These are phyloP conservation scores for Salvelinus sp. DNA, from an alignment of 2,113 vertebrate species.

Conservation along the genomic window DNA sequence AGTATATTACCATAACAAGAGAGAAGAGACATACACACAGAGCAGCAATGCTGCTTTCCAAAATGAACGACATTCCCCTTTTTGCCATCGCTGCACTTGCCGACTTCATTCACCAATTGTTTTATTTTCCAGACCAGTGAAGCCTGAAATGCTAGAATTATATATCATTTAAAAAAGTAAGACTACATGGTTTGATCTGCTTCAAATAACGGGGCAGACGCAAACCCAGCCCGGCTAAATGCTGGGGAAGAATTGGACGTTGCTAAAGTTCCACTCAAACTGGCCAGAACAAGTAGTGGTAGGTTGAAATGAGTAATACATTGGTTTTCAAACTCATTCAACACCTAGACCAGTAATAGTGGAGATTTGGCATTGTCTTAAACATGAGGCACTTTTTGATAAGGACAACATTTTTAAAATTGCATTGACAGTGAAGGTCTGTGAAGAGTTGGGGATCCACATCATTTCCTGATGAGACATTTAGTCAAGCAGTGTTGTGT, in stretches of 20 bases:
- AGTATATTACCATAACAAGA: constrained; percentile 47
- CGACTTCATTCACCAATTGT: constrained; percentile 49
- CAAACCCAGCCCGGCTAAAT: constrained; percentile 29
- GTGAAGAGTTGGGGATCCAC: constrained; percentile 46
- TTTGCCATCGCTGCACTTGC: constrained; percentile 72
- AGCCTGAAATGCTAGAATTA: constrained; percentile 59
- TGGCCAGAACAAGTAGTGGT: constrained; percentile 69
- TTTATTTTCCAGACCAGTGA: constrained; percentile 71
- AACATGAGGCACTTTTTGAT: constrained; percentile 58
- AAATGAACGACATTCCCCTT: constrained; percentile 80
- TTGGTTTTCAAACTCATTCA: constrained; percentile 75
- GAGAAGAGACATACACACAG: constrained; percentile 45
- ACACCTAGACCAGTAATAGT: constrained; percentile 53
- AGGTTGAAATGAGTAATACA: constrained; percentile 75
- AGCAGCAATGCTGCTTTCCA: constrained; percentile 72
- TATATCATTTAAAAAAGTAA: constrained; percentile 14
- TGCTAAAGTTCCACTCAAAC: constrained; percentile 55
- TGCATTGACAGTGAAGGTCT: constrained; percentile 72
- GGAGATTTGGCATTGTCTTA: constrained; percentile 50
- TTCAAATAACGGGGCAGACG: constrained; percentile 24
- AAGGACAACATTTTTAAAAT: constrained; percentile 38
- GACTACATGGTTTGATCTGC: constrained; percentile 16
- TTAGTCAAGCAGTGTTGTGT: constrained; percentile 47
- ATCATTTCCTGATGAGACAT: constrained; percentile 19
- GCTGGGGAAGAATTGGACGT: constrained; percentile 22